Evolutionary conservation across 1,140 invertebrate species (phyloP), one percentile per base, ranked within the genome.

Genomic region (Streblospio benedicti): DNA sequence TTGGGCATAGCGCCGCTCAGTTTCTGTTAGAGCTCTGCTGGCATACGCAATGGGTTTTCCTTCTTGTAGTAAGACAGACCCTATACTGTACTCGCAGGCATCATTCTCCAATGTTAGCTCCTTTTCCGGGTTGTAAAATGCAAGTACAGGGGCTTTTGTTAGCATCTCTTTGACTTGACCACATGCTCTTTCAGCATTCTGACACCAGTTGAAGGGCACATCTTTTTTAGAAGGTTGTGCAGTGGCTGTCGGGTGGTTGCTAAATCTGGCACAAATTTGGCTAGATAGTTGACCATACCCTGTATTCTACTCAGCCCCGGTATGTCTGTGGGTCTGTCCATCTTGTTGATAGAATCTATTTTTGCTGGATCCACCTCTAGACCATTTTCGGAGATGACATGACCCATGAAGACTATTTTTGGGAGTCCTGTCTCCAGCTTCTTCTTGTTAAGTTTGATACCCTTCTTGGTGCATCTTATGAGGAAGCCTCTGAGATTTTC

Each of bases 1-100:
- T 59, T 79, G 75, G 14, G 73, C 63, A 47, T 82, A 81, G 44
- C 73, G 78, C 63, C 67, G 59, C 64, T 82, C 74, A 4, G 74
- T 66, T 32, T 67, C 41, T 14, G 66, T 69, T 23, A 82, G 63
- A 2, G 70, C 67, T 41, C 73, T 62, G 6, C 79, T 81, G 6
- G 71, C 78, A 65, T 67, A 77, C 2, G 67, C 65, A 41, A 77
- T 71, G 9, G 71, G 71, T 30, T 55, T 57, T 56, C 73, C 57
- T 25, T 60, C 51, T 33, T 77, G 72, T 1, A 65, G 60, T 3
- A 76, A 52, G 30, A 74, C 70, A n/a, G 63, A 61, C 35, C 74
- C 71, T 16, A 74, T 44, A 30, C 68, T 74, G 35, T 65, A 62
- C 9, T 63, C 47, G 16, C 67, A 67, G 30, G 72, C 74, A 60